Evolutionary conservation across 2,113 vertebrate species (phyloP).

Genomic region (Erinaceus europaeus): DNA sequence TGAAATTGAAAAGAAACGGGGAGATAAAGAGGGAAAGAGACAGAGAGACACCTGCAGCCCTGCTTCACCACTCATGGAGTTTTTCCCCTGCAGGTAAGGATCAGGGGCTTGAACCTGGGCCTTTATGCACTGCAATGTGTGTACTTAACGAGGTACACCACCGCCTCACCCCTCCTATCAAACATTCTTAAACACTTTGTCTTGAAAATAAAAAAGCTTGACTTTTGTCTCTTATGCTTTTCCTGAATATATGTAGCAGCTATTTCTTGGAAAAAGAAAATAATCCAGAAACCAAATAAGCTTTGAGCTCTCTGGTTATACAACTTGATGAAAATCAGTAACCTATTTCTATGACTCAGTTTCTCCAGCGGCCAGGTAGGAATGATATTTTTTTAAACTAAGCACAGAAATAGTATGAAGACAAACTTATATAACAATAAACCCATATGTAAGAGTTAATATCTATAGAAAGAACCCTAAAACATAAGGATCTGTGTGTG

Average conservation of each 20-base stretch:
- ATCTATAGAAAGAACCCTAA: neutral
- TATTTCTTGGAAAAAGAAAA: neutral
- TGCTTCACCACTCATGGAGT: no score
- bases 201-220: neutral
- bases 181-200: neutral
- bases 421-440: neutral
- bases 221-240: rapidly evolving
- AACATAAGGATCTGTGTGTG: neutral
- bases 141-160: no score
- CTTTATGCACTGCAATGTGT: no score
- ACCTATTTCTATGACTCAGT: neutral
- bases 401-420: neutral
- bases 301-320: neutral
- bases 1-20: no score
- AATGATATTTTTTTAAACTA: neutral
- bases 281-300: neutral
- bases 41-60: no score
- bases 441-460: neutral
- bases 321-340: neutral
- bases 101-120: no score
- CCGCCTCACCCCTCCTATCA: no score
- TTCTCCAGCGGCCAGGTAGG: neutral
- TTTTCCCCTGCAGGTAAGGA: no score
- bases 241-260: neutral
- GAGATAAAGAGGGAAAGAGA: no score